Base-by-base conservation (phyloP, 2,888 invertebrate species). In the Desoria tigrina region DNA sequence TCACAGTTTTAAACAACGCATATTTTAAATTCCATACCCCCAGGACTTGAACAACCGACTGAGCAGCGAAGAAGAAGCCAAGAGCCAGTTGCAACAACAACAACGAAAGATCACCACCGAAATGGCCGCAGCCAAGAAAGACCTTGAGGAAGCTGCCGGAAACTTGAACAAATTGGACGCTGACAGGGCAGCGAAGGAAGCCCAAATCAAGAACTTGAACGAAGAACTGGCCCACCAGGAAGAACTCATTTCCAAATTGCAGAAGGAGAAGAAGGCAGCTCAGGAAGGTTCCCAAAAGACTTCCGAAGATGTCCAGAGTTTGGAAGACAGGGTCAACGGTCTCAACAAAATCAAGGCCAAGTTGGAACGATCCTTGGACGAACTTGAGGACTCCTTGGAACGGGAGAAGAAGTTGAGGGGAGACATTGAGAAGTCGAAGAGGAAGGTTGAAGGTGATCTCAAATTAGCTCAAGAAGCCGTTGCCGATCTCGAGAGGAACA, bases 151-250 rank as follows among this genome's bases (percentile, higher is more conserved):
- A 18, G 26, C 49, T 18, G 60, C 23, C 23, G 28, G 21, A 21
- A 51, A 28, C 23, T 21, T 60, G 28, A 49, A 51, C 28, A 60
- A 60, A 51, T 16, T 51, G 18, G 83, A 83, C 71, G 80, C 82
- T 74, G 83, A 83, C 65, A 83, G 82, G 75, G 78, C 80, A 69
- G 80, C 79, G 69, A 81, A 81, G 69, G 83, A 83, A 75, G 81
- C 82, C 76, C 82, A 82, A 77, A 82, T 83, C 77, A 75, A 78
- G 39, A 79, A 77, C 72, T 68, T 79, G 60, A 79, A 84, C 74
- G 85, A 84, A 65, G 84, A 85, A 77, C 83, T 84, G 80, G 82
- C 83, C 53, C 81, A 80, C 63, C 84, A 85, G 77, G 85, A 85
- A 73, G 84, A 85, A 70, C 79, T 81, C 63, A 81, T 85, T 73